These are phyloP conservation scores for Paramuricea clavata DNA, from an alignment of 92 coral and sea anemone species.

Conservation along the genomic window DNA sequence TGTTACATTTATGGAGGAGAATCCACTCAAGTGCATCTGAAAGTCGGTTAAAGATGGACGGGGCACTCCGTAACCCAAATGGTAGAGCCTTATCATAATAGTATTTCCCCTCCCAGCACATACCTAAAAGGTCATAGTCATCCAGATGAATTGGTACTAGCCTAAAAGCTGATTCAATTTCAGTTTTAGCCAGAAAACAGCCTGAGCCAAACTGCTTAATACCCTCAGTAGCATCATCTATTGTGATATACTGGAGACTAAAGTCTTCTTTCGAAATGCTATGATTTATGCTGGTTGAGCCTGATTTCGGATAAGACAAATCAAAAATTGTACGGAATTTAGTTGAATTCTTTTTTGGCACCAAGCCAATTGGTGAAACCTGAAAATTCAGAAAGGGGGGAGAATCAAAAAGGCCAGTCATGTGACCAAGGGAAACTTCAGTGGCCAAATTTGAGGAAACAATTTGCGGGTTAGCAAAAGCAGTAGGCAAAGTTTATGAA, in stretches of 20 bases:
- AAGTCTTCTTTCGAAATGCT: conserved; percentile 69
- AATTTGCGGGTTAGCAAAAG: conserved; percentile 42
- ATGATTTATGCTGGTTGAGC: conserved; percentile 63
- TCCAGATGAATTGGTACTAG: conserved; percentile 55
- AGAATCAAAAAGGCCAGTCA: conserved; percentile 53
- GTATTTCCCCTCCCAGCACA: conserved; percentile 61
- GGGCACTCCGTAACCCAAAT: conserved; percentile 73
- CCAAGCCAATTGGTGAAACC: conserved; percentile 37
- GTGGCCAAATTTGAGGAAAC: conserved; percentile 32
- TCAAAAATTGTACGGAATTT: conserved; percentile 50
- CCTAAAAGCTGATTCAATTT: conserved; percentile 68
- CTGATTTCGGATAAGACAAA: conserved; percentile 63
- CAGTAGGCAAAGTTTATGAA: conserved; percentile 36
- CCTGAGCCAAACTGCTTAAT: conserved; percentile 48
- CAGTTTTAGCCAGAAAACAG: conserved; percentile 73
- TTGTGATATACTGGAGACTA: conserved; percentile 63
- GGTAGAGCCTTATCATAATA: conserved; percentile 58
- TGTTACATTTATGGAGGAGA: conserved; percentile 47
- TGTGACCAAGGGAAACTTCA: conserved; percentile 10
- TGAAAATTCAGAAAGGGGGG: conserved; percentile 54
- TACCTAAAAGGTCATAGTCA: conserved; percentile 74
- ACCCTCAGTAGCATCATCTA: conserved; percentile 69
- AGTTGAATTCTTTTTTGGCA: conserved; percentile 37
- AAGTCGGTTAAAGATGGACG: conserved; percentile 63
- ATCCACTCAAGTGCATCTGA: conserved; percentile 76